Conservation (phyloP, 2,113 vertebrate genomes). For the Blennius ocellaris region DNA sequence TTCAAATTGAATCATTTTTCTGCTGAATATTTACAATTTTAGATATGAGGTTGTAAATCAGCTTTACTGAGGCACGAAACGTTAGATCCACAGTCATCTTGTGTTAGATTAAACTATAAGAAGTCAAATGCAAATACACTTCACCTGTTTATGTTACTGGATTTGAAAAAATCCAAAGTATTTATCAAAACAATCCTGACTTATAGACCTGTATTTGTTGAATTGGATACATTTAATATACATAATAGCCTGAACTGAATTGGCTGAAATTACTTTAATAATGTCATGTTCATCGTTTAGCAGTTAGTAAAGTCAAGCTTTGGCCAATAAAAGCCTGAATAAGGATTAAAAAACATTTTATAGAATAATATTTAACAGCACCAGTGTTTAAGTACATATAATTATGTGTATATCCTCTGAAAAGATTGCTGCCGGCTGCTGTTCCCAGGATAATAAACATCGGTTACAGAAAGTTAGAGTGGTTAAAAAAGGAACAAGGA, state of each 20-base stretch:
- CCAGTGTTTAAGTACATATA: background rate
- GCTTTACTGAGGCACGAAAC: no score
- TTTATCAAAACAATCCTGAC: background rate
- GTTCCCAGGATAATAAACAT: conserved; percentile 23
- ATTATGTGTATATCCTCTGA: background rate
- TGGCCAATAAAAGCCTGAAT: background rate
- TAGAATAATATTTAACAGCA: background rate
- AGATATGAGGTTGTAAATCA: no score
- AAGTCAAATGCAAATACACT: no score
- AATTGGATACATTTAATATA: conserved; percentile 8
- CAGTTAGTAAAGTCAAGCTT: background rate
- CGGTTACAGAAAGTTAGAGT: background rate
- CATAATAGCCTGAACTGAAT: conserved; percentile 16
- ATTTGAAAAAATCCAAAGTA: conserved; percentile 7
- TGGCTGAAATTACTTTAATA: conserved; percentile 18
- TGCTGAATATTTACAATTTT: no score
- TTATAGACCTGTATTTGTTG: conserved; percentile 15
- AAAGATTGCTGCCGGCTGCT: background rate
- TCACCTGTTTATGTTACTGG: no score
- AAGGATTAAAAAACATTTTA: background rate
- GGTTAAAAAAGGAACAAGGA: conserved; percentile 1
- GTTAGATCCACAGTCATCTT: no score
- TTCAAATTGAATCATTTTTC: no score
- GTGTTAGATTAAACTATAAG: no score
- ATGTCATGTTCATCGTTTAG: background rate